Evolutionary conservation across 2,888 invertebrate genomes (phyloP).

Genomic region (Stenchaetothrips biformis): DNA sequence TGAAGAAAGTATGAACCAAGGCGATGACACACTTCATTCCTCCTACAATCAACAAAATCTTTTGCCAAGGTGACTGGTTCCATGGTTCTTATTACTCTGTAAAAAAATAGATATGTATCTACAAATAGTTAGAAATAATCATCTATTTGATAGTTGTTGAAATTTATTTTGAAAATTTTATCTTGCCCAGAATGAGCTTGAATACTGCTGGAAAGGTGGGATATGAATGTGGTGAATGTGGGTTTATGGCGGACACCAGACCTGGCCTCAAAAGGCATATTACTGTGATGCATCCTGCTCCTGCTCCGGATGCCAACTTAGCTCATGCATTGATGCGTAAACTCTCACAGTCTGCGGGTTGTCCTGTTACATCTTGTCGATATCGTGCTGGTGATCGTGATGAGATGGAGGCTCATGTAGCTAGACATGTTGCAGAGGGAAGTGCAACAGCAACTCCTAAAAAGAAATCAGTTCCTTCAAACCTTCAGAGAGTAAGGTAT

Average conservation of each 20-base stretch:
- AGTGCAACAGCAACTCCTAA: constrained; percentile 44
- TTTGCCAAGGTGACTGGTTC: not conserved
- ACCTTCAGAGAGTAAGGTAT: constrained; percentile 50
- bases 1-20: not conserved
- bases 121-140: not conserved
- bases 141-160: not conserved
- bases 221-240: constrained; percentile 48
- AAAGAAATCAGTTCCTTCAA: constrained; percentile 44
- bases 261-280: constrained; percentile 48
- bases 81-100: not conserved
- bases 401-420: constrained; percentile 48
- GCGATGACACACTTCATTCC: not conserved
- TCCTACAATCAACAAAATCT: not conserved
- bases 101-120: not conserved
- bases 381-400: constrained; percentile 46
- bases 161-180: not conserved
- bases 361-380: constrained; percentile 30
- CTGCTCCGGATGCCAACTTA: constrained; percentile 36
- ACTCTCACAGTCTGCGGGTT: constrained; percentile 41
- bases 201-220: constrained; percentile 36
- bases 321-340: constrained; percentile 37
- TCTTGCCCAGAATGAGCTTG: not conserved
- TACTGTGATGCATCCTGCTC: constrained; percentile 44
- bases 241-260: constrained; percentile 46
- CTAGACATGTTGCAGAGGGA: constrained; percentile 47